These are phyloP conservation scores for Bothrops jararaca DNA, from an alignment of 2,113 vertebrate species.

Conservation along the genomic window DNA sequence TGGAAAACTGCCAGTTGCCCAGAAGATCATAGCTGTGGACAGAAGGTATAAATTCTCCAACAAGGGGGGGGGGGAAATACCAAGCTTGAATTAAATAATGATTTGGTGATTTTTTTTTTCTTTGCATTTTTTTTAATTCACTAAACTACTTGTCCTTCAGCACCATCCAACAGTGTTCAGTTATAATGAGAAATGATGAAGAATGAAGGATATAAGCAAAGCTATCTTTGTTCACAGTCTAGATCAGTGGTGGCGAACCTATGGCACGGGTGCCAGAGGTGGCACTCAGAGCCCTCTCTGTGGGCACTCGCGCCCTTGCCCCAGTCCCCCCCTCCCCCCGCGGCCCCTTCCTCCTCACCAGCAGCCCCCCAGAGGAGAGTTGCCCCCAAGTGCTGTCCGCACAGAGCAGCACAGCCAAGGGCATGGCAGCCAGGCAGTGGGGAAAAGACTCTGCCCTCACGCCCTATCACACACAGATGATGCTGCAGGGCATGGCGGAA, in stretches of 20 bases:
- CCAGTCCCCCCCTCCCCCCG: too few species aligned
- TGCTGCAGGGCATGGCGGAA: too few species aligned
- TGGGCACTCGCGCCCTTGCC: too few species aligned
- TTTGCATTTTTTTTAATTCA: background rate
- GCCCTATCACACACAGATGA: too few species aligned
- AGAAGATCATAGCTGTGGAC: constrained; percentile 78
- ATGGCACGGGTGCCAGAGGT: too few species aligned
- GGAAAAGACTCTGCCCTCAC: too few species aligned
- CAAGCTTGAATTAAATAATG: background rate
- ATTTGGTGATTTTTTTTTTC: background rate
- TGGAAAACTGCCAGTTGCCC: constrained; percentile 70
- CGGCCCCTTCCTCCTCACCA: too few species aligned
- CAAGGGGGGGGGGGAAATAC: background rate
- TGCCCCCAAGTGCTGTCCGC: too few species aligned
- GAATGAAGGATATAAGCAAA: background rate
- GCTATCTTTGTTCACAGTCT: background rate
- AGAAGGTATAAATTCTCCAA: constrained; percentile 77
- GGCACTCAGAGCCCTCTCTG: too few species aligned
- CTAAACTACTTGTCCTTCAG: background rate
- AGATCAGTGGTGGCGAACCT: background rate
- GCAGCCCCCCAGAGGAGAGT: too few species aligned
- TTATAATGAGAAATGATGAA: background rate
- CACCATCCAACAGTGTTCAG: background rate
- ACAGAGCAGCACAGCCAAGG: too few species aligned
- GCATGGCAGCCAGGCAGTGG: too few species aligned